Evolutionary conservation across 2,888 invertebrate species (phyloP).

Genomic region (Euplagia quadripunctaria): DNA sequence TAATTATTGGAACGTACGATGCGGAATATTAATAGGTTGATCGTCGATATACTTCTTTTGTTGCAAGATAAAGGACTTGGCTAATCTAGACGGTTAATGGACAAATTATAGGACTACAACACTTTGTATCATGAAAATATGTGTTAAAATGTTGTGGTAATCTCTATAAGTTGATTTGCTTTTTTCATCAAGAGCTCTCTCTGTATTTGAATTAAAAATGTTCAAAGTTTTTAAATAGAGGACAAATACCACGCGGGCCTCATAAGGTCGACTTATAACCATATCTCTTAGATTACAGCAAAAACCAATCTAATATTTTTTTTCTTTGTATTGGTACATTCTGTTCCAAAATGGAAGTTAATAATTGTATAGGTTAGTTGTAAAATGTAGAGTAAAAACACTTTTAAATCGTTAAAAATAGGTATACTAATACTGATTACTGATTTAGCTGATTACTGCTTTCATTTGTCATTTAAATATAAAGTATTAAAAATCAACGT

Average conservation of each 20-base stretch:
- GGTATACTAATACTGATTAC: background rate
- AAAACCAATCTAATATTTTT: background rate
- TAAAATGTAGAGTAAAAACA: too few species aligned
- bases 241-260: too few species aligned
- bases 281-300: too few species aligned
- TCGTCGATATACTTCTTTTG: conserved; percentile 8
- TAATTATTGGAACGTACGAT: conserved; percentile 37
- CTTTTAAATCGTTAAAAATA: background rate
- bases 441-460: background rate
- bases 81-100: background rate
- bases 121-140: background rate
- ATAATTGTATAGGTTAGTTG: too few species aligned
- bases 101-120: conserved; percentile 12
- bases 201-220: background rate
- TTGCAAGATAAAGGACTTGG: conserved; percentile 12
- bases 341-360: background rate
- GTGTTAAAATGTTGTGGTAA: background rate
- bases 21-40: conserved; percentile 32
- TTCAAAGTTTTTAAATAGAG: too few species aligned
- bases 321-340: background rate
- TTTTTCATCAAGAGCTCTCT: too few species aligned
- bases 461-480: background rate
- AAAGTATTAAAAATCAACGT: background rate
- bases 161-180: too few species aligned
- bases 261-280: too few species aligned